Evolutionary conservation across 2,113 vertebrate species (phyloP).

Genomic region (Daboia siamensis): DNA sequence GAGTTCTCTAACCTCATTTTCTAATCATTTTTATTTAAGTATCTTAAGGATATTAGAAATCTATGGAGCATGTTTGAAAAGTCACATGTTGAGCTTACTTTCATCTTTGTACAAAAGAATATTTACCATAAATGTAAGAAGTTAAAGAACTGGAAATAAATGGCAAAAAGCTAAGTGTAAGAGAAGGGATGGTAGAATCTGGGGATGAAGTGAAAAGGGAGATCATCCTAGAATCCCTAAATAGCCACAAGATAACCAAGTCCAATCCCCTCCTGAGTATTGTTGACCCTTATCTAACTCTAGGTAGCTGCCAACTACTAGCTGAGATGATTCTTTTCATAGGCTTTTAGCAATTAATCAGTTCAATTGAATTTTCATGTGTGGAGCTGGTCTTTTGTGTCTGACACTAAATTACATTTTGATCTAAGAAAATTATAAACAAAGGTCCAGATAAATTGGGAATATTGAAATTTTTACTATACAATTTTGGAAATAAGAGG

Average conservation of each 20-base stretch:
- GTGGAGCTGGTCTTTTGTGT: neutral
- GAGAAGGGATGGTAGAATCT: neutral
- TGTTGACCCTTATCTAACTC: neutral
- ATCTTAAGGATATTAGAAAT: neutral
- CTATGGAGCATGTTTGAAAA: neutral
- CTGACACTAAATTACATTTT: neutral
- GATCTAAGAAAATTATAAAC: neutral
- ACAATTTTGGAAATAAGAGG: neutral
- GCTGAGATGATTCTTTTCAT: neutral
- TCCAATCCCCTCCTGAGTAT: neutral
- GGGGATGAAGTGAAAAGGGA: too few relatives aligned
- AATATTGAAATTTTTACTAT: neutral
- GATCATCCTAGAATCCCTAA: neutral
- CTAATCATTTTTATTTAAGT: neutral
- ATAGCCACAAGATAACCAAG: neutral
- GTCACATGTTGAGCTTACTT: neutral
- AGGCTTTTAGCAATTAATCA: neutral
- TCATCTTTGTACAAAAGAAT: neutral
- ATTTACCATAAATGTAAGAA: neutral
- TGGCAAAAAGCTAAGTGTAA: neutral
- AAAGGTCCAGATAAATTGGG: neutral
- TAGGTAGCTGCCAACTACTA: neutral
- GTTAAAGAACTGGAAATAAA: neutral
- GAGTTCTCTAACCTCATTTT: neutral
- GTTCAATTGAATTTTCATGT: neutral